These are phyloP conservation scores for Cephalopterus ornatus DNA, from an alignment of 2,113 vertebrate species.

Conservation along the genomic window DNA sequence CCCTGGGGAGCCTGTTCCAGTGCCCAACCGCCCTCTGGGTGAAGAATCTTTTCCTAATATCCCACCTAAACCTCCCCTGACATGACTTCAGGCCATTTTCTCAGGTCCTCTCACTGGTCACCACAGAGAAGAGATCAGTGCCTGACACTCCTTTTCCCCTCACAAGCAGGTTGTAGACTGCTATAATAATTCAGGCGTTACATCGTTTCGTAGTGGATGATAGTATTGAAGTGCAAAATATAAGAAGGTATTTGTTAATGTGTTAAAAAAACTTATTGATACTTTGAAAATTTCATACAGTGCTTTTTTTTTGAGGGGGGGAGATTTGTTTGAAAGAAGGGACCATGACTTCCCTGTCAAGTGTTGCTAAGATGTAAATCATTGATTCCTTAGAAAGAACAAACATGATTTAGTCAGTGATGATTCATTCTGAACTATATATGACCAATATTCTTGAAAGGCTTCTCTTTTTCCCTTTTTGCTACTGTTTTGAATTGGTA, in stretches of 20 bases:
- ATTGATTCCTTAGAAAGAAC: slow-evolving; percentile 43
- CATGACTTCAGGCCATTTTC: not conserved
- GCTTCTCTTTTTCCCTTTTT: not conserved
- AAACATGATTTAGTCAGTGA: slow-evolving; percentile 9
- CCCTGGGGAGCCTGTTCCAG: not conserved
- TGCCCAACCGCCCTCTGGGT: not conserved
- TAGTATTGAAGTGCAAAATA: not conserved
- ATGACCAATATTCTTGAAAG: slow-evolving; percentile 3
- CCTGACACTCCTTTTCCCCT: not conserved
- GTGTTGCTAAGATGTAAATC: not conserved
- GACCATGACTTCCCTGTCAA: not conserved
- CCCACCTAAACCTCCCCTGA: not conserved
- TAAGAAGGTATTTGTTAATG: not conserved
- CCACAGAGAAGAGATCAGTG: not conserved
- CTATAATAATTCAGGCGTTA: not conserved
- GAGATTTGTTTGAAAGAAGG: not conserved
- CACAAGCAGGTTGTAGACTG: not conserved
- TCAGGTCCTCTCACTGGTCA: not conserved
- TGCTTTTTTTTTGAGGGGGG: not conserved
- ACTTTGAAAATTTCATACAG: not conserved
- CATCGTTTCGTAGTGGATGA: not conserved
- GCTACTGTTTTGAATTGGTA: slow-evolving; percentile 34
- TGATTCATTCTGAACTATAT: slow-evolving; percentile 44
- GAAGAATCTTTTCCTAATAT: not conserved
- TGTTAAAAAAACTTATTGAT: not conserved